Base-by-base conservation (phyloP, 2,113 vertebrate genomes). In the Protomyctophum bolini region DNA sequence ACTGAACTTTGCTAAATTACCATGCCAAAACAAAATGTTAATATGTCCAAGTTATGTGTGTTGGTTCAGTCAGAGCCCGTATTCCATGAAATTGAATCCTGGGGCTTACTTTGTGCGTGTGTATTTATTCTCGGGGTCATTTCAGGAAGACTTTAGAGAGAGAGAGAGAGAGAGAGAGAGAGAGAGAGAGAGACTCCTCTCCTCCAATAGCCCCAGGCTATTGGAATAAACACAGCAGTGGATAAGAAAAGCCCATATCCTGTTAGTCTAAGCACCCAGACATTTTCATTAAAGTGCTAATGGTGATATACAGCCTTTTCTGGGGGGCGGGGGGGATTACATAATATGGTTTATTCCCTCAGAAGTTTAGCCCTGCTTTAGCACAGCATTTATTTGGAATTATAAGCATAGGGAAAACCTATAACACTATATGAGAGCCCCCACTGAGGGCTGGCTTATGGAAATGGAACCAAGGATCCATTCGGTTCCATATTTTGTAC, bases 61-160 rank as follows among this genome's bases (percentile, higher is more conserved):
- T 28, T 67, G 56, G 66, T 65, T 7, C 21, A 28, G 33, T 72
- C 60, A 68, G 54, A 58, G 28, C 48, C 75, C 28, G 14, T 41
- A 10, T 10, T 63, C 54, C 58, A 73, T 51, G 2, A 49, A 68
- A 63, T 72, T 68, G 58, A 77, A 80, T 70, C 21, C 21, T 21
- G 21, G 21, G 21, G 21, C 21, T 21, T 21, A 72, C 33, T 63
- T 59, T 81, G 77, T 83, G 73, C n/a, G 4, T 76, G 70, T 85
- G n/a, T n/a, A n/a, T n/a, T n/a, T n/a, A 82, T 85, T 87, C 85
- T 82, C 60, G 84, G 82, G 87, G 84, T 86, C 82, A 84, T 80
- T 68, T 52, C 72, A 64, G 75, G 80, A 76, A 87, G 68, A 71
- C n/a, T n/a, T n/a, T n/a, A 21, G 21, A 21, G 21, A 21, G 21